These are phyloP conservation scores for Bufo bufo DNA, from an alignment of 2,113 vertebrate species.

Conservation along the genomic window DNA sequence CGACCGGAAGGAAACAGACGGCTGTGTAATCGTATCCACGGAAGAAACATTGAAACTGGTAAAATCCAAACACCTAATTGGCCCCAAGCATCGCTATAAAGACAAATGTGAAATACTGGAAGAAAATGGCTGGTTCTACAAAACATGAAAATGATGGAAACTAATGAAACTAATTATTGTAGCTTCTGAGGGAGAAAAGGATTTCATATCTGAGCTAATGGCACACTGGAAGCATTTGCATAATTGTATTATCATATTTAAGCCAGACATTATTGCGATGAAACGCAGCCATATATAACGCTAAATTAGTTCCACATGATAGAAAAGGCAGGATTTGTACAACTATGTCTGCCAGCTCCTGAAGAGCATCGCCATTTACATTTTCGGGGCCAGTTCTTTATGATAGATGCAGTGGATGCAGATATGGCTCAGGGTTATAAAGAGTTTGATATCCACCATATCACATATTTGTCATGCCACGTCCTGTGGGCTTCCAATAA, in stretches of 20 bases:
- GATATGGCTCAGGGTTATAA: not conserved
- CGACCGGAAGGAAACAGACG: not conserved
- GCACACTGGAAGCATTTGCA: slow-evolving; percentile 35
- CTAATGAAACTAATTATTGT: slow-evolving; percentile 50
- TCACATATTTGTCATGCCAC: no score
- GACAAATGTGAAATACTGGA: slow-evolving; percentile 6
- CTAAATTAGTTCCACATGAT: slow-evolving; percentile 32
- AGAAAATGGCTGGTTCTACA: slow-evolving; percentile 15
- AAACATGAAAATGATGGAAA: slow-evolving; percentile 46
- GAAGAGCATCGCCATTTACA: not conserved
- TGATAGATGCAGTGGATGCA: not conserved
- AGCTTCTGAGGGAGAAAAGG: slow-evolving; percentile 41
- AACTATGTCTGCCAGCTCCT: slow-evolving; percentile 6
- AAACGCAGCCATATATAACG: slow-evolving; percentile 40
- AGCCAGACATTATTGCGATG: slow-evolving; percentile 26
- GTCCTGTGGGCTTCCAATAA: no score
- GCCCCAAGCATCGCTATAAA: not conserved
- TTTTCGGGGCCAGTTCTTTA: not conserved
- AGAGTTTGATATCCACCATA: not conserved
- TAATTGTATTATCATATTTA: slow-evolving; percentile 53
- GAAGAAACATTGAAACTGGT: not conserved
- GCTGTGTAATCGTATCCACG: not conserved
- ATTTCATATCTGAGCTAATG: slow-evolving; percentile 45
- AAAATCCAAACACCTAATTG: not conserved
- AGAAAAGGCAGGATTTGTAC: slow-evolving; percentile 16